A percentile compares a stretch with the other conserved stretches of the same genome.
phyloP scores from a whole-genome alignment of 2,888 invertebrate genomes.

The Spilarctia lutea region DNA sequence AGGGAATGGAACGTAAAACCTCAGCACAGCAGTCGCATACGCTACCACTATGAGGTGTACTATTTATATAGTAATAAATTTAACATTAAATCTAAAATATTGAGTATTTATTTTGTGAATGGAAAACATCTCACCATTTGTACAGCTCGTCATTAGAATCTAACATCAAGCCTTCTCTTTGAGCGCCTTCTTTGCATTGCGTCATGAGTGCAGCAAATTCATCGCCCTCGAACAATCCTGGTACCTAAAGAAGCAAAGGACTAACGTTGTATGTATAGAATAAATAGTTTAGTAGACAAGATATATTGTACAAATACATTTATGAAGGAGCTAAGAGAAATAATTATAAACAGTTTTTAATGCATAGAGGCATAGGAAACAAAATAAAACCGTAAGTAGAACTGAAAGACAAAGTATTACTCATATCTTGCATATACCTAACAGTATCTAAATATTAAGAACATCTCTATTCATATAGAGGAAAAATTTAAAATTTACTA shows the following conservation, averaged over 20 bases:
- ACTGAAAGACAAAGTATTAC: neutral
- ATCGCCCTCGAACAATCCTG: constrained; percentile 97
- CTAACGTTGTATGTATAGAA: too few relatives aligned
- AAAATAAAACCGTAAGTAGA: too few relatives aligned
- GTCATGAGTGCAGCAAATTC: constrained; percentile 99
- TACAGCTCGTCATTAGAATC: constrained; percentile 99
- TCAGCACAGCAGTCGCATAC: too few relatives aligned
- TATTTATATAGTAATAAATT: neutral
- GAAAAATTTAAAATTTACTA: too few relatives aligned
- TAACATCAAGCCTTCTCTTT: constrained; percentile 98
- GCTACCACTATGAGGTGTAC: neutral
- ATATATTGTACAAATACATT: too few relatives aligned
- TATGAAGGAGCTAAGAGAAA: neutral
- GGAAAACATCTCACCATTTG: constrained; percentile 91
- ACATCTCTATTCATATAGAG: too few relatives aligned
- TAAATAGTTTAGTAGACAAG: neutral
- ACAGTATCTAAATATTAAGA: too few relatives aligned
- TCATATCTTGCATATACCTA: too few relatives aligned
- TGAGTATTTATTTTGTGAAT: neutral
- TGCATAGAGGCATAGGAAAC: neutral
- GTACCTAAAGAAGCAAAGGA: constrained; percentile 84
- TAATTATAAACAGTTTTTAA: neutral
- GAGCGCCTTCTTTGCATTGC: constrained; percentile 99
- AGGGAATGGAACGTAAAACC: too few relatives aligned
- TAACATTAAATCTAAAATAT: neutral